Conservation (phyloP, 1,140 invertebrate genomes). For the Drosophila auraria region DNA sequence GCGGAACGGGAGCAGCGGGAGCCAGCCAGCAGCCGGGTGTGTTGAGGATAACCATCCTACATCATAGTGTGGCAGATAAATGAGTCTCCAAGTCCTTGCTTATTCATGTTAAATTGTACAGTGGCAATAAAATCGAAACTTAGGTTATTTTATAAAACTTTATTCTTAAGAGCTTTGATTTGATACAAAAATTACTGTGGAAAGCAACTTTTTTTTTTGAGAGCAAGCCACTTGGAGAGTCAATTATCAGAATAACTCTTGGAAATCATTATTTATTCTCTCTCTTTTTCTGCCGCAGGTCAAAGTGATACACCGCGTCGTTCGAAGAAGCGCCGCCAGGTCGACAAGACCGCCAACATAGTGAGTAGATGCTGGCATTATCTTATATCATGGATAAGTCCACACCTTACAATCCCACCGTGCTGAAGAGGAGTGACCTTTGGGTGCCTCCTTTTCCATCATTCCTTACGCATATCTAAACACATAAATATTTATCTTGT, state of each 20-base stretch:
- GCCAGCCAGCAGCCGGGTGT: conserved; percentile 54
- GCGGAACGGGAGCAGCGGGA: conserved; percentile 25
- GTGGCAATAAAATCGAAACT: conserved; percentile 28
- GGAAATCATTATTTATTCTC: not conserved
- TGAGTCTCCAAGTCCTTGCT: conserved; percentile 21
- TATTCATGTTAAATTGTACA: conserved; percentile 34
- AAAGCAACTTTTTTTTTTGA: too few species aligned
- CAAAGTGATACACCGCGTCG: conserved; percentile 80
- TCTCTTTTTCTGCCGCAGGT: conserved; percentile 35
- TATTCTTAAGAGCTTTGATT: not conserved
- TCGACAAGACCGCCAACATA: conserved; percentile 83
- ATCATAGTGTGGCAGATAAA: conserved; percentile 17
- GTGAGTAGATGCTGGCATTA: conserved; percentile 78
- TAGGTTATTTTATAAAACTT: not conserved
- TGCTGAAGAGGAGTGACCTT: conserved; percentile 63
- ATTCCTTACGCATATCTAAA: not conserved
- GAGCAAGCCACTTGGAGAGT: conserved; percentile 9
- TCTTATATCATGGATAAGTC: conserved; percentile 54
- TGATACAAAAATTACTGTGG: not conserved
- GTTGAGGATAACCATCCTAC: conserved; percentile 66
- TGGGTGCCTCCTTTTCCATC: not conserved
- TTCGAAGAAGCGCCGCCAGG: conserved; percentile 82
- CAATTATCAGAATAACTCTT: not conserved
- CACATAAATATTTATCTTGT: conserved; percentile 14
- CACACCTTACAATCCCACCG: conserved; percentile 27